phyloP scores from a whole-genome alignment of 2,888 invertebrate species.

The Platycheirus albimanus region DNA sequence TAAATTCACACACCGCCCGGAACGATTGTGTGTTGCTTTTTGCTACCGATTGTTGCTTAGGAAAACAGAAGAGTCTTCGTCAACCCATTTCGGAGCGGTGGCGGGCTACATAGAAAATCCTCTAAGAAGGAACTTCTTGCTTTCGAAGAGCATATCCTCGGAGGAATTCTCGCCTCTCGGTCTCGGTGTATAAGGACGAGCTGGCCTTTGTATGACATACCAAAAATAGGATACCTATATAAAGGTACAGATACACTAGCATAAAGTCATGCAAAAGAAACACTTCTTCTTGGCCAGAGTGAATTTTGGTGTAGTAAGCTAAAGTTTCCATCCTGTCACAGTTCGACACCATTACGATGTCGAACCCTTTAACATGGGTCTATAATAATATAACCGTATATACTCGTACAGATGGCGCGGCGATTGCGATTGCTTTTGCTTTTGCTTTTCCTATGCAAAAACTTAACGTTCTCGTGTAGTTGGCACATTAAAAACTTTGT shows the following conservation, averaged over 20 bases:
- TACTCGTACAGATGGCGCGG: slow-evolving; percentile 66
- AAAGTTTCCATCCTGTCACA: slow-evolving; percentile 53
- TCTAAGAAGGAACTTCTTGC: slow-evolving; percentile 57
- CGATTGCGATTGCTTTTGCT: too few relatives aligned
- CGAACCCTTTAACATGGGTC: slow-evolving; percentile 57
- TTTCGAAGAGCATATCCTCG: slow-evolving; percentile 52
- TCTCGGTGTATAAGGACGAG: slow-evolving; percentile 30
- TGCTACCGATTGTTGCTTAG: slow-evolving; percentile 70
- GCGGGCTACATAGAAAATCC: slow-evolving; percentile 1
- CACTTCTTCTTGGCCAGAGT: slow-evolving; percentile 47
- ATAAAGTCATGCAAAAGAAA: slow-evolving; percentile 30
- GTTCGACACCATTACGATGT: slow-evolving; percentile 58
- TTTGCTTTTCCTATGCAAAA: slow-evolving; percentile 59
- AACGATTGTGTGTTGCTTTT: slow-evolving; percentile 51
- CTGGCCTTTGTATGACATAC: slow-evolving; percentile 56
- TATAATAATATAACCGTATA: slow-evolving; percentile 32
- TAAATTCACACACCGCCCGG: slow-evolving; percentile 75
- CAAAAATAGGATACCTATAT: slow-evolving; percentile 34
- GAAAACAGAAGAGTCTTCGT: slow-evolving; percentile 57
- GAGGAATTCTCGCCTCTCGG: not conserved
- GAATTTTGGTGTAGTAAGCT: slow-evolving; percentile 25
- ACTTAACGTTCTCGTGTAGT: slow-evolving; percentile 70
- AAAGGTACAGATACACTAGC: too few relatives aligned
- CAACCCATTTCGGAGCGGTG: slow-evolving; percentile 57
- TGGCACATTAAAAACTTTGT: slow-evolving; percentile 74